These are phyloP conservation scores for Xiphophorus maculatus DNA, from an alignment of 2,113 vertebrate species.

Conservation along the genomic window DNA sequence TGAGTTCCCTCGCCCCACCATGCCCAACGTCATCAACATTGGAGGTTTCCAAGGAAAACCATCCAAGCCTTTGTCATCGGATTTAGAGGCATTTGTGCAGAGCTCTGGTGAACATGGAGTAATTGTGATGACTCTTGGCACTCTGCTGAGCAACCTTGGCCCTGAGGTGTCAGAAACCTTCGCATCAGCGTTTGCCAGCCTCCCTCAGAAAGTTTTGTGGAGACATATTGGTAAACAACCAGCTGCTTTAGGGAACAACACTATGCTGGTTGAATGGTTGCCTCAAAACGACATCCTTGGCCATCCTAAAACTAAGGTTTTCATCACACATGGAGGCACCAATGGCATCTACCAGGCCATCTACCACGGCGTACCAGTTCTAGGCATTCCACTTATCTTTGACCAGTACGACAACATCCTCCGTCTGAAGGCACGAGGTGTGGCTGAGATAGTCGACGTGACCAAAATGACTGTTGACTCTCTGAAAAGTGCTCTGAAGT, in stretches of 20 bases:
- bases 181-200: constrained; percentile 63
- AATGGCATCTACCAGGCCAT: constrained; percentile 73
- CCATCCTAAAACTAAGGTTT: constrained; percentile 69
- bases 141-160: constrained; percentile 58
- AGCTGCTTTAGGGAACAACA: constrained; percentile 62
- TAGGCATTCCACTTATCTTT: constrained; percentile 71
- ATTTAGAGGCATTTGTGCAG: constrained; percentile 72
- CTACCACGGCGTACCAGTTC: constrained; percentile 65
- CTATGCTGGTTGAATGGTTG: constrained; percentile 68
- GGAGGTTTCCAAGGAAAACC: constrained; percentile 75
- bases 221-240: constrained; percentile 59
- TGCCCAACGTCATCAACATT: constrained; percentile 76
- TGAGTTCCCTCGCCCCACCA: constrained; percentile 72
- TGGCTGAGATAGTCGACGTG: constrained; percentile 61
- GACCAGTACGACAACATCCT: constrained; percentile 74
- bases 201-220: constrained; percentile 77
- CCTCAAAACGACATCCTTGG: constrained; percentile 74
- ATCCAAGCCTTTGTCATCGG: constrained; percentile 52
- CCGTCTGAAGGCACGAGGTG: constrained; percentile 52
- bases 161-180: constrained; percentile 47
- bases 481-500: constrained; percentile 53
- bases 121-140: constrained; percentile 71
- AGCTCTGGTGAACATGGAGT: constrained; percentile 70
- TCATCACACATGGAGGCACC: constrained; percentile 69
- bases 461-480: constrained; percentile 47